Base-by-base conservation (phyloP, 2,797 vertebrate species). In the Enteromius fasciolatus region DNA sequence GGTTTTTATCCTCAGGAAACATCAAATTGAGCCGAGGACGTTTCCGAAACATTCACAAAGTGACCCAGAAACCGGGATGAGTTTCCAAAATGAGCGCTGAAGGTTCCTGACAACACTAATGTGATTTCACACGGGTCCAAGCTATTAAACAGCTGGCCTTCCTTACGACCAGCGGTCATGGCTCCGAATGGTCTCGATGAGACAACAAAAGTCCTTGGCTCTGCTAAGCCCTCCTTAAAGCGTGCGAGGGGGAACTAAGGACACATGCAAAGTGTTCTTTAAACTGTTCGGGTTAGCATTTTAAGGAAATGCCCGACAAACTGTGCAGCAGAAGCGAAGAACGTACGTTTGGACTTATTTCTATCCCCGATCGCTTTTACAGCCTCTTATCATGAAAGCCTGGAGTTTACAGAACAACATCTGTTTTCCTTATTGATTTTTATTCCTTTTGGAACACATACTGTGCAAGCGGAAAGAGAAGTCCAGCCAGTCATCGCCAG, bases 61-160 rank as follows among this genome's bases (percentile, higher is more conserved):
- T 52, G 50, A 48, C 28, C 28, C 28, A 31, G 28, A 31, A 31
- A 31, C 28, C 28, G 3, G 28, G 28, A 31, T 31, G 28, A 31
- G 28, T 31, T 31, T 31, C 28, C 28, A 31, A 31, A 31, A 73
- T 50, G 28, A 73, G 70, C 8, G 78, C 50, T 52, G 50, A 52
- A 20, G 50, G 18, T 7, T 54, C 52, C 20, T n/a, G 52, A 54
- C 70, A 79, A 59, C 5, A 41, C 76, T 39, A n/a, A 68, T 57
- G 78, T 52, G 83, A 86, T 84, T 48, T 52, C 81, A 89, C 70
- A 89, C 89, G 78, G 48, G 80, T 89, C 87, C 86, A 81, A 85
- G 84, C 41, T 66, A 76, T 82, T 57, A 90, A 89, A 88, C 41
- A 23, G 28, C 83, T 88, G 87, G 54, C 54, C 10, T 1, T 59